Evolutionary conservation across 2,113 vertebrate species (phyloP), one percentile per base, ranked within the genome.

Genomic region (Gadus chalcogrammus): DNA sequence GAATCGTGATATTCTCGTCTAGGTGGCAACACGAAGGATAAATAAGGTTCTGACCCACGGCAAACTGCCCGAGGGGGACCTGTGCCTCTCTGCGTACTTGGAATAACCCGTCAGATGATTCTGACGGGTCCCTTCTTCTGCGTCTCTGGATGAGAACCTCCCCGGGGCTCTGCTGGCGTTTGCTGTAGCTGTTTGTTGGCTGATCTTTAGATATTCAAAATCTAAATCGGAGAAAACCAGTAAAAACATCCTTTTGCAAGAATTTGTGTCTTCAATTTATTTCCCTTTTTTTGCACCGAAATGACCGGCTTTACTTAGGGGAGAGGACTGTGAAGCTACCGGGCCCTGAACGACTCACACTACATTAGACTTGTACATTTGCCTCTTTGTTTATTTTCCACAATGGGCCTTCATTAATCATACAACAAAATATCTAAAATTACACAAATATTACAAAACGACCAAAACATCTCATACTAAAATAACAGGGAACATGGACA

Each of bases 131-230:
- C 80, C 70, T 80, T 72, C 74, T 78, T 81, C 64, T 65, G 65
- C 64, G 28, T 67, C 12, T 64, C 48, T 61, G 63, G 73, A 77
- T 20, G 74, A 76, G 73, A 79, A 73, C 60, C 9, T 48, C 73
- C 81, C 71, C 79, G 64, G 62, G 80, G 77, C 69, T 78, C 79
- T 65, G 64, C 73, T 81, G 18, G 74, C 60, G 74, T 84, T 48
- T 82, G 65, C 42, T 48, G 12, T 48, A 48, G 42, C 42, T 80
- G 75, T 72, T 63, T 78, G 64, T 68, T 72, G 67, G 70, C 78
- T 84, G 79, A 82, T 85, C 77, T 92, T 88, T 90, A 73, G 74
- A 76, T 84, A 80, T 73, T 35, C 3, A 56, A 58, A 58, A 58
- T 58, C 16, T 58, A 17, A 20, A 53, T 58, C 13, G 55, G 55